These are phyloP conservation scores for Sipha maydis DNA, from an alignment of 2,888 invertebrate species.

Conservation along the genomic window DNA sequence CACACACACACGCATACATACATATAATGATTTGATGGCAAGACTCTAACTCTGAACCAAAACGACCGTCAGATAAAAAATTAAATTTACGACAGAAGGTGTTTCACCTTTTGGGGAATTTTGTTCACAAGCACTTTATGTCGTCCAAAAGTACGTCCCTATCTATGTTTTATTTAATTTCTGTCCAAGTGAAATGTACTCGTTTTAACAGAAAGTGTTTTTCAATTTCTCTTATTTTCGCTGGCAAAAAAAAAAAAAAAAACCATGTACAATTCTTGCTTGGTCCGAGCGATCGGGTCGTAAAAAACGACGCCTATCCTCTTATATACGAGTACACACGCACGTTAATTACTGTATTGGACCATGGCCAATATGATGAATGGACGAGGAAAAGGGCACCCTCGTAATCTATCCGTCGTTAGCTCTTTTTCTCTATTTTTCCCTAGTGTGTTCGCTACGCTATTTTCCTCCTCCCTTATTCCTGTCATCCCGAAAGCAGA, in stretches of 20 bases:
- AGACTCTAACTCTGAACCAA: no score
- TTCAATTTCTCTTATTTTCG: slow-evolving; percentile 23
- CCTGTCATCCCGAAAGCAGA: background rate
- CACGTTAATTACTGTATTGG: slow-evolving; percentile 60
- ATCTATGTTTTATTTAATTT: slow-evolving; percentile 21
- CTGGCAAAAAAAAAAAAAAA: slow-evolving; percentile 15
- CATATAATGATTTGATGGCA: no score
- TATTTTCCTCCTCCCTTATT: background rate
- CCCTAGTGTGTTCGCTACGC: no score
- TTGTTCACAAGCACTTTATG: background rate
- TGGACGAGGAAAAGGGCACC: slow-evolving; percentile 22
- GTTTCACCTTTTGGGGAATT: no score
- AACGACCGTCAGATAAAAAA: no score
- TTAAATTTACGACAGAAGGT: no score
- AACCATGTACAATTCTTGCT: background rate
- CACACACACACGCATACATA: no score
- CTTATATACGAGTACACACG: background rate
- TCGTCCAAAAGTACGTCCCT: background rate
- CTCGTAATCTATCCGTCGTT: slow-evolving; percentile 21
- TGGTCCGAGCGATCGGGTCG: background rate
- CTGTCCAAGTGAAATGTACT: no score
- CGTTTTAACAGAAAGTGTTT: background rate
- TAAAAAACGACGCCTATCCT: slow-evolving; percentile 42
- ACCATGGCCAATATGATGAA: slow-evolving; percentile 38
- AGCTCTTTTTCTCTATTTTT: slow-evolving; percentile 23